phyloP scores from a whole-genome alignment of 2,797 vertebrate species.

The Scarus forsteni region DNA sequence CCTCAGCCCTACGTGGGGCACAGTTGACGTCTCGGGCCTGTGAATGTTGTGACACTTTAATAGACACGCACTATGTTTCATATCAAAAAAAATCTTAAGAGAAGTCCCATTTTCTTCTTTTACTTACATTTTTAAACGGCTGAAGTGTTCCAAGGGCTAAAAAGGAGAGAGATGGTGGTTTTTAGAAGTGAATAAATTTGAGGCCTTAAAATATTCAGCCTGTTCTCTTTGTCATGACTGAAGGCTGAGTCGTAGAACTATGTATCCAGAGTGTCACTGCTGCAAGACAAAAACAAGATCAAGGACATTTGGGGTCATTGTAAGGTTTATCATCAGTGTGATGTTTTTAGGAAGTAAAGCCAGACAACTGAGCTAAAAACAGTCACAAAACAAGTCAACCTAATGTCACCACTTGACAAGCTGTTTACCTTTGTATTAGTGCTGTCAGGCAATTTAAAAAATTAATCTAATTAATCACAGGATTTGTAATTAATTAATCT shows the following conservation, averaged over 20 bases:
- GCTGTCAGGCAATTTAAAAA: too few relatives aligned
- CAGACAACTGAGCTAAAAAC: too few relatives aligned
- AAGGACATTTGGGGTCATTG: too few relatives aligned
- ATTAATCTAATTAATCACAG: too few relatives aligned
- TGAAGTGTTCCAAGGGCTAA: conserved; percentile 9
- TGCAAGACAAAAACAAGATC: neutral
- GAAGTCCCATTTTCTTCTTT: conserved; percentile 6
- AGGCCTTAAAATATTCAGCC: conserved; percentile 29
- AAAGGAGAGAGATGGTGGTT: conserved; percentile 12
- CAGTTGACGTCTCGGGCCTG: neutral
- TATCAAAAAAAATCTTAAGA: neutral
- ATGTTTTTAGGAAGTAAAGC: too few relatives aligned
- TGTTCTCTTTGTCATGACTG: conserved; percentile 33
- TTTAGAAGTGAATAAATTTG: conserved; percentile 26
- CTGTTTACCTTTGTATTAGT: too few relatives aligned
- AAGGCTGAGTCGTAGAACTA: conserved; percentile 25
- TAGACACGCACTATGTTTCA: conserved; percentile 1
- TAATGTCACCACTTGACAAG: too few relatives aligned
- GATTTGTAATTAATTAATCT: too few relatives aligned
- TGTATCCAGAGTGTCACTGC: conserved; percentile 23
- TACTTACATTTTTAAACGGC: conserved; percentile 23
- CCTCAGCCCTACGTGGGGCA: neutral
- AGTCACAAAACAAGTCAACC: too few relatives aligned
- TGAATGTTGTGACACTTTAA: conserved; percentile 29
- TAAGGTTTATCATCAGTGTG: too few relatives aligned